phyloP scores from a whole-genome alignment of 2,888 invertebrate species.

The Pyrocoelia pectoralis region DNA sequence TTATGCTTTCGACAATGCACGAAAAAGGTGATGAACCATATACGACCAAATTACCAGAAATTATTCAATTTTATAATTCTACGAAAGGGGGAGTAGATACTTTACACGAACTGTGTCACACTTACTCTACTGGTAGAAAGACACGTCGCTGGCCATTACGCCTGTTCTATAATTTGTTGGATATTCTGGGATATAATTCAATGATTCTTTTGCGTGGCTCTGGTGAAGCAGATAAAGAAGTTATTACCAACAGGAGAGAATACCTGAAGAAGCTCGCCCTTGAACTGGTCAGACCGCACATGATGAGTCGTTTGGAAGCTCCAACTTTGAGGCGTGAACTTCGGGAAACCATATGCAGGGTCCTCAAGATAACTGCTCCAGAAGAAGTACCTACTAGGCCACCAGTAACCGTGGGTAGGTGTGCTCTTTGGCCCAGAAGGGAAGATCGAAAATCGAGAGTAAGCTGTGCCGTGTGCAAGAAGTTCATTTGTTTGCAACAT shows the following conservation, averaged over 20 bases:
- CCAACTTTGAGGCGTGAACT: no score
- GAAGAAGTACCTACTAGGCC: no score
- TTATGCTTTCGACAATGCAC: constrained; percentile 23
- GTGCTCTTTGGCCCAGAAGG: no score
- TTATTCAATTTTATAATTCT: constrained; percentile 20
- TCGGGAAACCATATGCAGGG: no score
- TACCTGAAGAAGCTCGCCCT: no score
- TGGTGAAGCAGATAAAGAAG: constrained; percentile 21
- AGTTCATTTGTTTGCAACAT: no score
- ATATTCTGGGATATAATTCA: constrained; percentile 24
- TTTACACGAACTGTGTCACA: constrained; percentile 6
- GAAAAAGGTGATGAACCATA: constrained; percentile 21
- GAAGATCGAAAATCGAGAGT: no score
- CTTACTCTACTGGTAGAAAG: constrained; percentile 10
- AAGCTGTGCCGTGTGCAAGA: no score
- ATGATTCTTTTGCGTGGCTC: constrained; percentile 20
- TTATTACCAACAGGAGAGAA: constrained; percentile 4
- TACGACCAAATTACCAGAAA: constrained; percentile 20
- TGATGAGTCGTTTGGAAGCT: no score
- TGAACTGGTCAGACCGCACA: no score
- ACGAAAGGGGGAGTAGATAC: constrained; percentile 18
- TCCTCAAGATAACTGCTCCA: no score
- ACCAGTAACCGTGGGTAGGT: no score
- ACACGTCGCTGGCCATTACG: constrained; percentile 19
- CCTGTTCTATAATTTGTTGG: constrained; percentile 18